Percentiles rank a stretch among this genome's conserved stretches.
phyloP scores from a whole-genome alignment of 2,797 vertebrate genomes.

The Vireo griseus region DNA sequence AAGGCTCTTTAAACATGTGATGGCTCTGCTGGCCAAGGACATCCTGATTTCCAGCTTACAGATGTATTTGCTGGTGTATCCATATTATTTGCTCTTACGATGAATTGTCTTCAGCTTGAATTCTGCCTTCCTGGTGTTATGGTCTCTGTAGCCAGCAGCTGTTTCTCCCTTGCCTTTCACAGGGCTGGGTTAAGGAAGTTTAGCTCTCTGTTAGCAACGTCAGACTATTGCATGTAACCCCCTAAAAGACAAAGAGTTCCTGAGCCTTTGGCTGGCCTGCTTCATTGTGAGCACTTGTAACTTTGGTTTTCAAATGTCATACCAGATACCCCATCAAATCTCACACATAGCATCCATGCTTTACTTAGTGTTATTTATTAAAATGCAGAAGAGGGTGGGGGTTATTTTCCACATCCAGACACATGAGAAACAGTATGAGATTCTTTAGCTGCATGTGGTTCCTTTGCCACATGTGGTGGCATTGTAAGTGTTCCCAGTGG shows the following conservation, averaged over 20 bases:
- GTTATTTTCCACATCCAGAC: background rate
- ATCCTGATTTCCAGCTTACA: background rate
- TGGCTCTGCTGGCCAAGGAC: background rate
- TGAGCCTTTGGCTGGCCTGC: background rate
- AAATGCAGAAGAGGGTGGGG: background rate
- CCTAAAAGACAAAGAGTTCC: background rate
- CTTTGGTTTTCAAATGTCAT: background rate
- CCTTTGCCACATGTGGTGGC: background rate
- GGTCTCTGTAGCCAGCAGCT: background rate
- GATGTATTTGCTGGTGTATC: background rate
- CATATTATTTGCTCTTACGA: background rate
- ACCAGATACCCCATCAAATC: background rate
- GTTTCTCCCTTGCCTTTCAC: background rate
- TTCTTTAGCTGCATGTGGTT: background rate
- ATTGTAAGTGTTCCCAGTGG: background rate
- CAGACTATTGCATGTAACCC: background rate
- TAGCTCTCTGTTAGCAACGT: fast-evolving
- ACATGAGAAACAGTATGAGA: background rate
- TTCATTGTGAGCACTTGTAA: background rate
- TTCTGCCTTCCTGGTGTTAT: background rate
- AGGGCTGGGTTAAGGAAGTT: background rate
- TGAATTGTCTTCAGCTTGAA: background rate
- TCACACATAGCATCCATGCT: background rate
- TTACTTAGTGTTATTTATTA: background rate
- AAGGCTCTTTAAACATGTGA: background rate